A percentile compares a stretch with the other conserved stretches of the same genome.
phyloP scores from a whole-genome alignment of 2,888 invertebrate genomes.

The Nomada fucata region DNA sequence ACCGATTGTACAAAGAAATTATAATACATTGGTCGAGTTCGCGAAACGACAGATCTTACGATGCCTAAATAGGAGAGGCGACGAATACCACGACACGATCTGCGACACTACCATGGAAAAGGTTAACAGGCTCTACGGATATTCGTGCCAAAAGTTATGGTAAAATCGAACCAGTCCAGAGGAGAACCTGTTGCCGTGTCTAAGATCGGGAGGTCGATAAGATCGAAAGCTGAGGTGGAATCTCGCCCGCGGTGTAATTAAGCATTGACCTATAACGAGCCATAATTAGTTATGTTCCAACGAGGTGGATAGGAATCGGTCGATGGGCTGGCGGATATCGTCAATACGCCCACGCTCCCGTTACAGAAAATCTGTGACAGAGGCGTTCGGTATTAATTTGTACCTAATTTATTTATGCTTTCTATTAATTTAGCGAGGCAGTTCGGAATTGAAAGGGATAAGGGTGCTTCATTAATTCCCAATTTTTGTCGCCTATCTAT shows the following conservation, averaged over 20 bases:
- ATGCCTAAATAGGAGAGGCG: conserved; percentile 42
- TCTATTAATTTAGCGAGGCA: too few species aligned
- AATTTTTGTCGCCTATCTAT: too few species aligned
- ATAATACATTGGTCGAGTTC: conserved; percentile 30
- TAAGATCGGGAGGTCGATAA: conserved; percentile 78
- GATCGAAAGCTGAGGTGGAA: conserved; percentile 76
- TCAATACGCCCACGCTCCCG: conserved; percentile 60
- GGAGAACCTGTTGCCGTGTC: conserved; percentile 74
- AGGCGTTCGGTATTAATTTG: not conserved
- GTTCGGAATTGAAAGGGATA: too few species aligned
- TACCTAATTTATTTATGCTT: not conserved
- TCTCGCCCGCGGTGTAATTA: conserved; percentile 79
- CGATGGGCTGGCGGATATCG: conserved; percentile 75
- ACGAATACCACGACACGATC: conserved; percentile 54
- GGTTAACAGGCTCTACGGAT: conserved; percentile 61
- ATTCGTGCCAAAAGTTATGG: conserved; percentile 68
- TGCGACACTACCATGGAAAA: conserved; percentile 56
- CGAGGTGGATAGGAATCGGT: conserved; percentile 77
- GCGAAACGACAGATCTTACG: conserved; percentile 33
- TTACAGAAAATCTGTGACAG: conserved; percentile 20
- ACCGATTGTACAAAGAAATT: conserved; percentile 17
- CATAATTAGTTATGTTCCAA: conserved; percentile 82
- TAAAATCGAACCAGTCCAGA: conserved; percentile 69
- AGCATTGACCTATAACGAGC: conserved; percentile 82
- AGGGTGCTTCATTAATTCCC: too few species aligned